Conservation (phyloP, 2,888 invertebrate species). For the Amphimallon solstitiale region DNA sequence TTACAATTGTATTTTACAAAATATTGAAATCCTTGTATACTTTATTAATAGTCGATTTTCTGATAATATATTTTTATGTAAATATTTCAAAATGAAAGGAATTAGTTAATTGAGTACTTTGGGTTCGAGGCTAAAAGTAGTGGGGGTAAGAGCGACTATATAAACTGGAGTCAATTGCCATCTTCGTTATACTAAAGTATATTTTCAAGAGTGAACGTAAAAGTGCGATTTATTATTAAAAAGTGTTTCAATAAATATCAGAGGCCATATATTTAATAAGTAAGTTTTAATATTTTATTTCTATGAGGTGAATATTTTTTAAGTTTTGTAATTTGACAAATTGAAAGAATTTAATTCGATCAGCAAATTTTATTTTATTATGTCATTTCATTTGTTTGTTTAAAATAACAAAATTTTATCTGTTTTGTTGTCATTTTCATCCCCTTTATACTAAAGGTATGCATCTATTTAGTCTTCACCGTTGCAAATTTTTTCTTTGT, state of each 20-base stretch:
- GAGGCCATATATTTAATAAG: neutral
- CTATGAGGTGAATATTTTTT: too few species aligned
- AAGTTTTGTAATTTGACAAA: neutral
- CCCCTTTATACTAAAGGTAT: slow-evolving; percentile 37
- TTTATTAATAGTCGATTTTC: neutral
- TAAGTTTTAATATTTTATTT: slow-evolving; percentile 6
- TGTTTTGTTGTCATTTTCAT: slow-evolving; percentile 42
- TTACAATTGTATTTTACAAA: neutral
- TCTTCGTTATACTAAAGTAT: neutral
- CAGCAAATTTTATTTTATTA: slow-evolving; percentile 1
- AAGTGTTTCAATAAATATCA: neutral
- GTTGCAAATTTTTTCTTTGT: neutral
- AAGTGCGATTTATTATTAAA: neutral
- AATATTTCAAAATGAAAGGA: neutral
- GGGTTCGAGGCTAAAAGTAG: slow-evolving; percentile 49
- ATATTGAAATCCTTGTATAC: neutral
- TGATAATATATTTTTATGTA: neutral
- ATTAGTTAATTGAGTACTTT: slow-evolving; percentile 24
- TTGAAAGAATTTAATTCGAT: neutral
- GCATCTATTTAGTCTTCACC: neutral
- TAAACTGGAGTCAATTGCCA: slow-evolving; percentile 38
- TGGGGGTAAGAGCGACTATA: slow-evolving; percentile 50
- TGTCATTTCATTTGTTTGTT: slow-evolving; percentile 38
- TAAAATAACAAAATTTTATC: slow-evolving; percentile 46
- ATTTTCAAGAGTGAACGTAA: neutral